phyloP scores from a whole-genome alignment of 2,888 invertebrate genomes.

The Balanococcus diminutus region DNA sequence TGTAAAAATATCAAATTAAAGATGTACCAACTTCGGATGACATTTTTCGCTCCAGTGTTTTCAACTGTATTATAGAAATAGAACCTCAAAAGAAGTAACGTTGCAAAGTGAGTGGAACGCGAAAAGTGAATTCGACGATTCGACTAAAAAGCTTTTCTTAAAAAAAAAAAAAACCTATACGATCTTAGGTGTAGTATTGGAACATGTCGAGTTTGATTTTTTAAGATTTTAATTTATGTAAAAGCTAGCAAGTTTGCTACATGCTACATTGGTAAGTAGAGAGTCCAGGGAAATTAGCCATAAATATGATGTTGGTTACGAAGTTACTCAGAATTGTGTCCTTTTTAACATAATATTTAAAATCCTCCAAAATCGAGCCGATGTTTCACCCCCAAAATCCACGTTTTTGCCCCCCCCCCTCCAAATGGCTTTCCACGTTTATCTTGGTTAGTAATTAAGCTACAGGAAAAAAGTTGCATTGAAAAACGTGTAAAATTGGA shows the following conservation, averaged over 20 bases:
- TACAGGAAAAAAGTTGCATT: too few relatives aligned
- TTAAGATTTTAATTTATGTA: slow-evolving; percentile 1
- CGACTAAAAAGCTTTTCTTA: neutral
- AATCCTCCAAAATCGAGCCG: too few relatives aligned
- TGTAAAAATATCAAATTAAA: slow-evolving; percentile 22
- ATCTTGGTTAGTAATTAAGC: too few relatives aligned
- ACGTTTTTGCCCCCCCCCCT: too few relatives aligned
- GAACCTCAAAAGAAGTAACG: neutral
- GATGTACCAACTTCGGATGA: neutral
- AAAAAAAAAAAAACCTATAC: neutral
- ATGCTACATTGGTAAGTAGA: too few relatives aligned
- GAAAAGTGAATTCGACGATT: slow-evolving; percentile 11
- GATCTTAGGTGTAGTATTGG: neutral
- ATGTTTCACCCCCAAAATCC: too few relatives aligned
- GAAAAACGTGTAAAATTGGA: too few relatives aligned
- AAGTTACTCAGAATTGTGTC: too few relatives aligned
- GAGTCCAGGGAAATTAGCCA: too few relatives aligned
- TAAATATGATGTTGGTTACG: too few relatives aligned
- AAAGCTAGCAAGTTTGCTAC: neutral
- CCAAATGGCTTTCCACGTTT: too few relatives aligned
- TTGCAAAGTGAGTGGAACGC: neutral
- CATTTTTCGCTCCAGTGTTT: slow-evolving; percentile 18
- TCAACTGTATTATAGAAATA: neutral
- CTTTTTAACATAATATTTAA: too few relatives aligned
- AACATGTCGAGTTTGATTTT: slow-evolving; percentile 4